Evolutionary conservation across 1,140 invertebrate species (phyloP), one percentile per base, ranked within the genome.

Genomic region (Macrosteles quadrilineatus): DNA sequence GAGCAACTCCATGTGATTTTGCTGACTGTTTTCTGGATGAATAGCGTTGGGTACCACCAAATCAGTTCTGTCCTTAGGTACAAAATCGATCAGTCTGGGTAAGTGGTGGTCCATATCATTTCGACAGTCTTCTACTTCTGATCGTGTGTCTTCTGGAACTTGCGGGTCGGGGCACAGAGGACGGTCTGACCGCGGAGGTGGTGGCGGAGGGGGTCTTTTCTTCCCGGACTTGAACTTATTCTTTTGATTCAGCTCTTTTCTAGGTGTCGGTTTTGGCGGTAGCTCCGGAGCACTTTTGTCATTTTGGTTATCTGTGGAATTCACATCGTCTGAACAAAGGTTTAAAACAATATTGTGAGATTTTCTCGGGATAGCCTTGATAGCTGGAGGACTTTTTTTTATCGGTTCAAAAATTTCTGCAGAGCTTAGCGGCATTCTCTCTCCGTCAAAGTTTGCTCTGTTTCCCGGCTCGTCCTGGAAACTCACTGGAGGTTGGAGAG

Each of bases 31-130:
- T n/a, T 68, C 67, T 6, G 73, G 70, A 40, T 71, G 69, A 14
- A 73, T 68, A 17, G 72, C 72, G 50, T 68, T 72, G 14, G 75
- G 75, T 19, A 73, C 72, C 0, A 74, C 68, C 1, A 74, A 55
- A 59, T 75, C 72, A 32, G 69, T 73, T 21, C 71, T 64, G 57
- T 77, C 75, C 76, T 88, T 89, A 11, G 87, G 88, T 11, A 90
- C 86, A 76, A 89, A 85, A 77, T 90, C 87, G 47, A 90, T 88
- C 0, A 90, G 78, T 57, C 88, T 82, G 6, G 88, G 88, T 45
- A 90, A 77, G 74, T 80, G 80, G 17, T 69, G 32, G 45, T 53
- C 45, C 23, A 31, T 36, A 2, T 43, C 59, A 50, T 70, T 55
- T 31, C 45, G 23, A n/a, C n/a, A n/a, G 12, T 12, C 21, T 30